Base-by-base conservation (phyloP, 2,797 vertebrate genomes). In the Columba guinea region DNA sequence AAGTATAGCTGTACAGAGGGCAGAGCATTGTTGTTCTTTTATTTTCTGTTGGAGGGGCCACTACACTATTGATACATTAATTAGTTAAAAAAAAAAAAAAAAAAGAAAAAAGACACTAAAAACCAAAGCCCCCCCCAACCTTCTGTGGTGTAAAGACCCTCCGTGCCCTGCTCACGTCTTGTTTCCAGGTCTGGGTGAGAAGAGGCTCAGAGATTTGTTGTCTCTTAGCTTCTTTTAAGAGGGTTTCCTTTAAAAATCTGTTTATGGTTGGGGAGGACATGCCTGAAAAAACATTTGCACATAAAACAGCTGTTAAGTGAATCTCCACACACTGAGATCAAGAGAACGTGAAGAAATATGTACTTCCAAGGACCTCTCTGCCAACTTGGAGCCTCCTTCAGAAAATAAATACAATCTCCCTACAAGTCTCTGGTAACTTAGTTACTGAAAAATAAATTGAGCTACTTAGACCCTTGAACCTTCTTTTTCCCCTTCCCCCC, bases 211-310 rank as follows among this genome's bases (percentile, higher is more conserved):
- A 64, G 70, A 89, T 95, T 92, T 96, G 94, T 96, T 96, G 92
- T 97, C 90, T 94, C 95, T 96, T 95, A 87, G 90, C 85, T 93
- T 93, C 89, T 95, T 97, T 94, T 74, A 87, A 95, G 84, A 96
- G 68, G 23, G 64, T 92, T 94, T 96, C 94, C 96, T 97, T 96
- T 95, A 96, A 97, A 97, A 97, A 93, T 97, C 95, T 97, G 97
- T 96, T 98, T 98, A 97, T 97, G 96, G 96, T 96, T 96, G 93
- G 97, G 97, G 97, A 98, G 98, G 98, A 98, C 96, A 74, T 98
- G 98, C 98, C 98, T 99, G 98, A 98, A 98, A 99, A 98, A 98
- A 98, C 98, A 95, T 97, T 98, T 96, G 97, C 97, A 97, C 97
- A 97, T 97, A 97, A 97, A 98, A 98, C 98, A 98, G 97, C 97